These are phyloP conservation scores for Eulemur macaco DNA, from an alignment of 2,113 vertebrate species.

Conservation along the genomic window DNA sequence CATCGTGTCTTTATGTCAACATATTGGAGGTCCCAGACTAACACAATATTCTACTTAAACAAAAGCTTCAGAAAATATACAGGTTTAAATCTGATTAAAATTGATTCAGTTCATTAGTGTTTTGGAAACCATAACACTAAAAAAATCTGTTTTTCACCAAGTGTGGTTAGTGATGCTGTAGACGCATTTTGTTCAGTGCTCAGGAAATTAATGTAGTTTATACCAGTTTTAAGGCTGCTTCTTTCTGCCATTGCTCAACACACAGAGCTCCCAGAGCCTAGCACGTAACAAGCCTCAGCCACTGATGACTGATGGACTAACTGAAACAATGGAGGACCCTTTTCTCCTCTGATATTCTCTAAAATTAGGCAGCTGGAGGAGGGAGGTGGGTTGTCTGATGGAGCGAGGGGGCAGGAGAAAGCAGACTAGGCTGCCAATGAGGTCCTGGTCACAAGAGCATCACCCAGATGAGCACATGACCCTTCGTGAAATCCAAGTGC, in stretches of 20 bases:
- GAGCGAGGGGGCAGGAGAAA: not conserved
- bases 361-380: not conserved
- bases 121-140: not conserved
- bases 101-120: not conserved
- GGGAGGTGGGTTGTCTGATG: not conserved
- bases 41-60: not conserved
- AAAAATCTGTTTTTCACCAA: not conserved
- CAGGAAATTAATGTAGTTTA: not conserved
- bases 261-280: not conserved
- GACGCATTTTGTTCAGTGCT: not conserved
- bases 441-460: not conserved
- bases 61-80: not conserved
- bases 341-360: not conserved
- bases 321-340: not conserved
- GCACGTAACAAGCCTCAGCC: not conserved
- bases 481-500: not conserved
- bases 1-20: not conserved
- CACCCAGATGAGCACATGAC: not conserved
- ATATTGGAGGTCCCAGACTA: not conserved
- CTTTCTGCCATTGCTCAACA: not conserved
- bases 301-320: not conserved
- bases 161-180: not conserved
- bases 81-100: not conserved
- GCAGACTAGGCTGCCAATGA: not conserved
- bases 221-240: not conserved